Percentiles rank a stretch among this genome's conserved stretches.
Evolutionary conservation across 1,140 invertebrate genomes (phyloP).

Genomic region (Cyclargus thomasi): DNA sequence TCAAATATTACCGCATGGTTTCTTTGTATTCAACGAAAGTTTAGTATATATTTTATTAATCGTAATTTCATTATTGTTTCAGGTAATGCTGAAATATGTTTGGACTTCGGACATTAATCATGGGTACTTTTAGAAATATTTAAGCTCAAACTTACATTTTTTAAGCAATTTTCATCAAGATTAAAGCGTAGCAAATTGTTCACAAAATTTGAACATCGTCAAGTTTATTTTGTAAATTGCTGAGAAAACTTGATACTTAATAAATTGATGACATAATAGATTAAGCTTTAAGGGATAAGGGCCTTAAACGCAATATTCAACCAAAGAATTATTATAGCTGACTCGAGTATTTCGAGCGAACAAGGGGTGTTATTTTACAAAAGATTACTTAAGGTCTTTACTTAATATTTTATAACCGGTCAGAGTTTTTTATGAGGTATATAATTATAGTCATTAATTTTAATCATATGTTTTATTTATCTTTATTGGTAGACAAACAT

Average conservation of each 20-base stretch:
- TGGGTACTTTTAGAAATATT: too few relatives aligned
- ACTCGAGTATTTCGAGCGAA: neutral
- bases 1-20: too few relatives aligned
- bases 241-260: constrained; percentile 1
- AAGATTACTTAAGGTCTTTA: constrained; percentile 2
- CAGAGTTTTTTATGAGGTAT: neutral
- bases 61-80: too few relatives aligned
- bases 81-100: neutral
- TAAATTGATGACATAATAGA: constrained; percentile 9
- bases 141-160: neutral
- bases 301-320: constrained; percentile 6
- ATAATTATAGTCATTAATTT: too few relatives aligned
- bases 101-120: too few relatives aligned
- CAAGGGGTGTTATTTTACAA: constrained; percentile 12
- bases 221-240: neutral
- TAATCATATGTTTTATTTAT: too few relatives aligned
- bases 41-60: too few relatives aligned
- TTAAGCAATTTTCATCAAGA: neutral
- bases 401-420: neutral
- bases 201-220: neutral
- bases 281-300: constrained; percentile 4
- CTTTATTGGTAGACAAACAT: too few relatives aligned
- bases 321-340: constrained; percentile 9
- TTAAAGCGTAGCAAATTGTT: neutral
- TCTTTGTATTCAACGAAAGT: too few relatives aligned